phyloP scores from a whole-genome alignment of 2,888 invertebrate genomes.

The Cosmia trapezina region DNA sequence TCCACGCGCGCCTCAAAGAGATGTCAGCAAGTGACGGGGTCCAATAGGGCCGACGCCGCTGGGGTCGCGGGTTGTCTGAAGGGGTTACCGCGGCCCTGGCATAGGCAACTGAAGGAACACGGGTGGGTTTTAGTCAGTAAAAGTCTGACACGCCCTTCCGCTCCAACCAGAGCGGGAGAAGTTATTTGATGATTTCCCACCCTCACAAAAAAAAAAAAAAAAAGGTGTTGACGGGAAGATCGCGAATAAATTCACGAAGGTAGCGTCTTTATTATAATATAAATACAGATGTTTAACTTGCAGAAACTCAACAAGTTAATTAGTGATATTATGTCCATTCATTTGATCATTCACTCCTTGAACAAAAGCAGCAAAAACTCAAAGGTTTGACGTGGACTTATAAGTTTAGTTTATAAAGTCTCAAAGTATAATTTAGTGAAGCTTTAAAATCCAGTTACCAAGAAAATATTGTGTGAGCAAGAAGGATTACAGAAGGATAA shows the following conservation, averaged over 20 bases:
- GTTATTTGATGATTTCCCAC: no score
- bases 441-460: background rate
- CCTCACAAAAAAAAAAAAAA: no score
- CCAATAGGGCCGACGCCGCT: no score
- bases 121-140: no score
- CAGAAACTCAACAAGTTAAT: background rate
- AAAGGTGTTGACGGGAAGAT: slow-evolving; percentile 44
- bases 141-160: no score
- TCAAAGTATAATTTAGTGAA: background rate
- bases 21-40: no score
- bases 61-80: no score
- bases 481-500: background rate
- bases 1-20: no score
- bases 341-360: background rate
- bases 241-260: slow-evolving; percentile 24
- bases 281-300: background rate
- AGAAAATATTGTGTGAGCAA: background rate
- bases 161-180: no score
- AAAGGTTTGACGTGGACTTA: background rate
- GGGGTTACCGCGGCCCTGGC: no score
- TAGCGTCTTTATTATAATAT: slow-evolving; percentile 12
- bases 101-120: no score
- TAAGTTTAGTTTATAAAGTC: background rate
- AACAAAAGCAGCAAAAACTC: background rate
- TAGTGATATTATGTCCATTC: background rate